Evolutionary conservation across 2,113 vertebrate genomes (phyloP).

Genomic region (Poeciliopsis retropinna): DNA sequence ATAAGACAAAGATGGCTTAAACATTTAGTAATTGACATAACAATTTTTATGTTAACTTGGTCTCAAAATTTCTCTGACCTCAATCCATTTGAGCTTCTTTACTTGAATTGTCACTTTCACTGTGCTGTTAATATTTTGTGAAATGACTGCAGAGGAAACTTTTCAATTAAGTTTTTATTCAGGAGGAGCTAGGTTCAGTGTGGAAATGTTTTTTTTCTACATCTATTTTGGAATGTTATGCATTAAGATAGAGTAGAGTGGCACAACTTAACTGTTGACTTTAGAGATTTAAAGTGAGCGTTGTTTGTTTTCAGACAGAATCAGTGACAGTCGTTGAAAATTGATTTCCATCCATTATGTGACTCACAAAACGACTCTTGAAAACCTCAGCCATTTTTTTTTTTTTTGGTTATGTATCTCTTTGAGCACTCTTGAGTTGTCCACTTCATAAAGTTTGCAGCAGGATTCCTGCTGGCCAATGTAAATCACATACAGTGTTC

Average conservation of each 20-base stretch:
- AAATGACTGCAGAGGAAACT: no score
- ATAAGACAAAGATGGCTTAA: no score
- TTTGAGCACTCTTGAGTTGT: conserved; percentile 24
- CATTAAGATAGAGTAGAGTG: no score
- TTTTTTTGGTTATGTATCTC: conserved; percentile 7
- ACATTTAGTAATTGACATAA: no score
- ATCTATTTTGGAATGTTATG: no score
- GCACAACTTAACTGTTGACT: conserved; percentile 8
- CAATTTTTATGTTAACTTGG: no score
- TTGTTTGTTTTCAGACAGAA: not conserved
- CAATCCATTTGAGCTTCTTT: no score
- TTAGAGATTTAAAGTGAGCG: not conserved
- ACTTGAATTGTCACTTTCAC: no score
- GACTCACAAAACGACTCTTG: conserved; percentile 9
- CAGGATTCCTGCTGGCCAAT: conserved; percentile 37
- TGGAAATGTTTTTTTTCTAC: not conserved
- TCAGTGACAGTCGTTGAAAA: not conserved
- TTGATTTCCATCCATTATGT: not conserved
- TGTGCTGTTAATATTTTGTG: no score
- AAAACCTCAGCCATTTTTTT: not conserved
- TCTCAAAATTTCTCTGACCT: no score
- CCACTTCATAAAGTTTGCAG: conserved; percentile 44
- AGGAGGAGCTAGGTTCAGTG: not conserved
- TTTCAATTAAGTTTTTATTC: not conserved
- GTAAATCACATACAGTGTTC: conserved; percentile 49